These are phyloP conservation scores for Odontomachus brunneus DNA, from an alignment of 1,140 invertebrate species.

Conservation along the genomic window DNA sequence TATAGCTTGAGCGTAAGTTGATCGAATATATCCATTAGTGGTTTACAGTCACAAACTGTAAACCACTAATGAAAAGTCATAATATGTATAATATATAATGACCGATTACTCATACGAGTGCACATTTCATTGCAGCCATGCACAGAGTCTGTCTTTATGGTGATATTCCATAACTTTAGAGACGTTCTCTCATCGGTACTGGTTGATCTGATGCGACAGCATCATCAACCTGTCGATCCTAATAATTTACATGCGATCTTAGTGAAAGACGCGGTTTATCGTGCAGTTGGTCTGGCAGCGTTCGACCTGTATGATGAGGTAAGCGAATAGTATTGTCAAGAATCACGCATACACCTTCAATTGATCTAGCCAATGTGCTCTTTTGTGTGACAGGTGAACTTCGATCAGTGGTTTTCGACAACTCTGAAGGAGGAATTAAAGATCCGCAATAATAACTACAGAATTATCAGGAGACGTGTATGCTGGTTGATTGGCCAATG, in stretches of 20 bases:
- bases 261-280: constrained; percentile 97
- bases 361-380: constrained; percentile 42
- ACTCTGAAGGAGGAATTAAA: constrained; percentile 93
- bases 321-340: constrained; percentile 66
- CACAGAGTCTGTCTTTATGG: constrained; percentile 93
- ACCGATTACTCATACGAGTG: constrained; percentile 67
- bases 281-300: constrained; percentile 95
- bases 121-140: constrained; percentile 89
- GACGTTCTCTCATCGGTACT: constrained; percentile 90
- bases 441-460: constrained; percentile 93
- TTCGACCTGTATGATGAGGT: constrained; percentile 97
- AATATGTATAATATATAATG: constrained; percentile 50
- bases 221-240: constrained; percentile 88
- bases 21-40: constrained; percentile 25
- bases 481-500: constrained; percentile 92
- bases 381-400: constrained; percentile 89
- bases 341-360: constrained; percentile 1
- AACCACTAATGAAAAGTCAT: constrained; percentile 35
- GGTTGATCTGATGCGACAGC: constrained; percentile 89
- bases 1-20: constrained; percentile 93
- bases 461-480: constrained; percentile 94
- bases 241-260: constrained; percentile 92
- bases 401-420: constrained; percentile 96
- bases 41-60: constrained; percentile 4
- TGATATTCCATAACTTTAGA: constrained; percentile 93